phyloP scores from a whole-genome alignment of 1,140 invertebrate species.

The Drosophila hydei region DNA sequence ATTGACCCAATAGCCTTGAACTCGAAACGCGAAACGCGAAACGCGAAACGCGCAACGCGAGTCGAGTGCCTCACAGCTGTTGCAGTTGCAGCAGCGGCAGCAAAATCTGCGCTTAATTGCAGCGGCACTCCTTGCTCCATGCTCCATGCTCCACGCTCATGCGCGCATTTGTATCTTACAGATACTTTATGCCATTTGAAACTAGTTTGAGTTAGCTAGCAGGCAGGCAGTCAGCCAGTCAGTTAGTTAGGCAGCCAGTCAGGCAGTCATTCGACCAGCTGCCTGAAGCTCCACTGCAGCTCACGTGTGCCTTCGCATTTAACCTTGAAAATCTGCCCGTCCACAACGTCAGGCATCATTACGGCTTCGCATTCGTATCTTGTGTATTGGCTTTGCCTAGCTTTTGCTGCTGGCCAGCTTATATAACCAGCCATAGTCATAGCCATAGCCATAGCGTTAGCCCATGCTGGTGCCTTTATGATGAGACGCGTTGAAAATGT shows the following conservation, averaged over 20 bases:
- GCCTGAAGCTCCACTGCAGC: conserved; percentile 45
- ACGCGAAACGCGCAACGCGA: conserved; percentile 19
- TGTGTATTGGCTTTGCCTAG: conserved; percentile 7
- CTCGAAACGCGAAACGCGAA: conserved; percentile 50
- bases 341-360: conserved; percentile 62
- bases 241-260: conserved; percentile 20
- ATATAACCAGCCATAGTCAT: conserved; percentile 56
- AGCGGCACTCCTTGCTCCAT: conserved; percentile 59
- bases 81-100: conserved; percentile 12
- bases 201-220: conserved; percentile 65
- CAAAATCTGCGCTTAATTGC: conserved; percentile 70
- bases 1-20: conserved; percentile 81
- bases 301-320: conserved; percentile 68
- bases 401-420: conserved; percentile 59
- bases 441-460: neutral
- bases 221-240: conserved; percentile 32
- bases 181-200: conserved; percentile 78
- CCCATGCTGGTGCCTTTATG: conserved; percentile 62
- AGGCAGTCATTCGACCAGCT: conserved; percentile 43
- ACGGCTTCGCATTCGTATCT: conserved; percentile 33
- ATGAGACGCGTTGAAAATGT: conserved; percentile 63
- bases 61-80: conserved; percentile 47
- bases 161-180: conserved; percentile 62
- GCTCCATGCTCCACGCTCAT: conserved; percentile 17
- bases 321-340: conserved; percentile 71